These are phyloP conservation scores for Centroberyx gerrardi DNA, from an alignment of 2,797 vertebrate genomes.

Conservation along the genomic window DNA sequence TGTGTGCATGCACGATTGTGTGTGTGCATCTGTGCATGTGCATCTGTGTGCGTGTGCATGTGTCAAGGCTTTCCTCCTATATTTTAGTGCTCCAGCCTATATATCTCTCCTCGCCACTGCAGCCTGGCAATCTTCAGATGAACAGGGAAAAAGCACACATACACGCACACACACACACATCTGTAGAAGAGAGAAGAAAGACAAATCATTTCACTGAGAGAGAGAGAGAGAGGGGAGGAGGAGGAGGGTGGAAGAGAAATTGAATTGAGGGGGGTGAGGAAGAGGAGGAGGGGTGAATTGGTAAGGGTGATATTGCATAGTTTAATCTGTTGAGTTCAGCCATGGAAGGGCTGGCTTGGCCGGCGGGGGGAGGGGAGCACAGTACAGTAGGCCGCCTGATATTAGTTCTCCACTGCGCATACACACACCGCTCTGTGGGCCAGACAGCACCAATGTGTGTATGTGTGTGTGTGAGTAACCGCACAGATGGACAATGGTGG, in stretches of 20 bases:
- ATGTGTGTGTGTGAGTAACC: slow-evolving; percentile 25
- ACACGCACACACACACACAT: slow-evolving; percentile 44
- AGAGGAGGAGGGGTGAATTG: slow-evolving; percentile 71
- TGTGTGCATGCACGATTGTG: not conserved
- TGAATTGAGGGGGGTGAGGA: slow-evolving; percentile 75
- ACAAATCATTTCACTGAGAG: slow-evolving; percentile 82
- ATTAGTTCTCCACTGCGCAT: slow-evolving; percentile 61
- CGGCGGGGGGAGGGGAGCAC: slow-evolving; percentile 68
- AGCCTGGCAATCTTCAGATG: slow-evolving; percentile 69
- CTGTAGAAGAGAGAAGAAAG: slow-evolving; percentile 65
- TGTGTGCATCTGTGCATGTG: slow-evolving; percentile 15
- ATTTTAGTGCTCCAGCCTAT: slow-evolving; percentile 33
- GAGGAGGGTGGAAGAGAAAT: slow-evolving; percentile 68
- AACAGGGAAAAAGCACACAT: slow-evolving; percentile 51
- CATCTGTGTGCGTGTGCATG: slow-evolving; percentile 8
- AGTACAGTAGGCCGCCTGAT: slow-evolving; percentile 72
- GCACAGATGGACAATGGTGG: slow-evolving; percentile 72
- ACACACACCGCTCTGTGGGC: slow-evolving; percentile 39
- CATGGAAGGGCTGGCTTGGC: slow-evolving; percentile 63
- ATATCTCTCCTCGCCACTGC: slow-evolving; percentile 44
- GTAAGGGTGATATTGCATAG: slow-evolving; percentile 87
- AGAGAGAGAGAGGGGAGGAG: slow-evolving; percentile 43
- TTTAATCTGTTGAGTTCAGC: slow-evolving; percentile 87
- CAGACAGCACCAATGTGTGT: slow-evolving; percentile 34
- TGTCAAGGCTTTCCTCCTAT: slow-evolving; percentile 14